These are phyloP conservation scores for Bombus pyrosoma DNA, from an alignment of 1,140 invertebrate species.

Conservation along the genomic window DNA sequence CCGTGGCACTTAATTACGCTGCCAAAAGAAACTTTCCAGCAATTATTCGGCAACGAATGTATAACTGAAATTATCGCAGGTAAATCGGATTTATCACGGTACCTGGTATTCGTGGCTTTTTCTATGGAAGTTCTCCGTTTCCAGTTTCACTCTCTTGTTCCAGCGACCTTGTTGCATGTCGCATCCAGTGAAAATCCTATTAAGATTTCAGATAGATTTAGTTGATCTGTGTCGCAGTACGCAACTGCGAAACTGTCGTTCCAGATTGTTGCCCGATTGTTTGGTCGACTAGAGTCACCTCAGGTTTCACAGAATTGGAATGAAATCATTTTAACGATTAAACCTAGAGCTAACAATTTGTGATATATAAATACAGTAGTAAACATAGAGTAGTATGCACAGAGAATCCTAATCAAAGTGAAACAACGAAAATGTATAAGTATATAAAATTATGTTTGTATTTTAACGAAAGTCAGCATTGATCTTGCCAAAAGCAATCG, in stretches of 20 bases:
- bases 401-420: too few species aligned
- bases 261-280: constrained; percentile 29
- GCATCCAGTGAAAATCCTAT: constrained; percentile 30
- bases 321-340: not conserved
- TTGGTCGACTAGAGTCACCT: not conserved
- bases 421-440: too few species aligned
- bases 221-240: constrained; percentile 12
- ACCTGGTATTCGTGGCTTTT: not conserved
- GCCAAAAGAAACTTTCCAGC: constrained; percentile 11
- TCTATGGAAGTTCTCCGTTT: not conserved
- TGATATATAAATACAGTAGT: not conserved
- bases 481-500: too few species aligned
- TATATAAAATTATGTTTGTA: too few species aligned
- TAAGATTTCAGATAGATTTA: constrained; percentile 1
- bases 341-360: not conserved
- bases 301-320: not conserved
- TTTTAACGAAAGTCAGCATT: too few species aligned
- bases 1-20: not conserved
- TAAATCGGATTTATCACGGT: constrained; percentile 35
- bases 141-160: constrained; percentile 10
- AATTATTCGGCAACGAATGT: constrained; percentile 14
- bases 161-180: not conserved
- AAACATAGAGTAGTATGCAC: not conserved
- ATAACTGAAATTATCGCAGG: not conserved
- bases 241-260: constrained; percentile 29